Percentiles rank a stretch among this genome's conserved stretches.
Conservation (phyloP, 2,888 invertebrate species). For the Cheilosia vernalis region DNA sequence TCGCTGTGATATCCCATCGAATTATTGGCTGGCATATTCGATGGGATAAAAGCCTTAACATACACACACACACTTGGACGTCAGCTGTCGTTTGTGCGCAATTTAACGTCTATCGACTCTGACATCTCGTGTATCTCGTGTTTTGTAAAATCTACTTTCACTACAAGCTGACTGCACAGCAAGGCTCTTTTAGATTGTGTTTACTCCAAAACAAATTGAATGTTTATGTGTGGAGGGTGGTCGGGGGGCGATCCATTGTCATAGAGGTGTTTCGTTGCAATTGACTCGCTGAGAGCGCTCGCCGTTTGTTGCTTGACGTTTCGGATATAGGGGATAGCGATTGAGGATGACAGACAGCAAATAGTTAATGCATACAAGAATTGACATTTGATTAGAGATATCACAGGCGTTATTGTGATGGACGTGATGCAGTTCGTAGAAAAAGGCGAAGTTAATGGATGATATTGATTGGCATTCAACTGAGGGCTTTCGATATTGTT, state of each 20-base stretch:
- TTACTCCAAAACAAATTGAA: not conserved
- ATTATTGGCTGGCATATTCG: slow-evolving; percentile 7
- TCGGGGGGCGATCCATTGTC: no score
- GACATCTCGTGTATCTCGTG: slow-evolving; percentile 24
- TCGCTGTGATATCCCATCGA: slow-evolving; percentile 1
- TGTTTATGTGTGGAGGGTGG: no score
- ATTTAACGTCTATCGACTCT: slow-evolving; percentile 43
- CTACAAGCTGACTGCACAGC: not conserved
- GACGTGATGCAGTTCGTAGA: slow-evolving; percentile 43
- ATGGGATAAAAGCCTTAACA: slow-evolving; percentile 18
- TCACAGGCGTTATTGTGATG: not conserved
- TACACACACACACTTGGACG: slow-evolving; percentile 31
- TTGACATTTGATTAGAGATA: slow-evolving; percentile 49
- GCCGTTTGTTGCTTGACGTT: not conserved
- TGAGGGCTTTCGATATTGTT: slow-evolving; percentile 23
- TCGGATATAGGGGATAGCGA: not conserved
- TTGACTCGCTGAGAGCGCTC: slow-evolving; percentile 4
- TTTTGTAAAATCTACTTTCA: slow-evolving; percentile 2
- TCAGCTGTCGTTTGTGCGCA: slow-evolving; percentile 35
- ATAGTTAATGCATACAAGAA: slow-evolving; percentile 52
- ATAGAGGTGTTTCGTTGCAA: slow-evolving; percentile 27
- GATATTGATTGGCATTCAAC: slow-evolving; percentile 37
- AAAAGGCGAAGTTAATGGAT: slow-evolving; percentile 29
- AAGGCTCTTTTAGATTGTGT: not conserved
- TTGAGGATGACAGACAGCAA: slow-evolving; percentile 44